Conservation (phyloP, 2,888 invertebrate genomes). For the Drosophila paracracens region DNA sequence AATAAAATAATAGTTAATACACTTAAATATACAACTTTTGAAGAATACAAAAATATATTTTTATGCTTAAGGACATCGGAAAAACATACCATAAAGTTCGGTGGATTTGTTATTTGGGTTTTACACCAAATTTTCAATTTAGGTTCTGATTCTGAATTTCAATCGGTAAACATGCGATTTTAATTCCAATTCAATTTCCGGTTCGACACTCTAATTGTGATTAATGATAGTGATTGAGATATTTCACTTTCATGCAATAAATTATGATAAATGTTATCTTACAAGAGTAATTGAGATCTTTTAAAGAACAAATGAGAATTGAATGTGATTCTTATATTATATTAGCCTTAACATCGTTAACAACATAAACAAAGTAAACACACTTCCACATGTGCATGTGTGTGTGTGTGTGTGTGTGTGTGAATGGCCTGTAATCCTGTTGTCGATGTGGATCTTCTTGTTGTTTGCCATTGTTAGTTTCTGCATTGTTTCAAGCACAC, state of each 20-base stretch:
- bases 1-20: background rate
- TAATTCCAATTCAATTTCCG: background rate
- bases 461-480: slow-evolving; percentile 15
- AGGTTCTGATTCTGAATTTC: background rate
- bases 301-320: background rate
- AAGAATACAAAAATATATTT: background rate
- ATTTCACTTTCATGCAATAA: background rate
- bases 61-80: background rate
- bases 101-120: no score
- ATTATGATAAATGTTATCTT: background rate
- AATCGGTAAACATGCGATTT: background rate
- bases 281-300: background rate
- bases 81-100: no score
- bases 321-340: background rate
- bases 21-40: background rate
- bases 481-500: slow-evolving; percentile 17
- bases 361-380: background rate
- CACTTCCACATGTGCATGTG: background rate
- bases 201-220: background rate
- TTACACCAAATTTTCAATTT: no score
- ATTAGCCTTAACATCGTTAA: no score
- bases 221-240: background rate
- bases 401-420: background rate
- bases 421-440: slow-evolving; percentile 1
- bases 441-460: slow-evolving; percentile 4